Percentiles rank a stretch among this genome's conserved stretches.
phyloP scores from a whole-genome alignment of 2,113 vertebrate genomes.

The Ageneiosus marmoratus region DNA sequence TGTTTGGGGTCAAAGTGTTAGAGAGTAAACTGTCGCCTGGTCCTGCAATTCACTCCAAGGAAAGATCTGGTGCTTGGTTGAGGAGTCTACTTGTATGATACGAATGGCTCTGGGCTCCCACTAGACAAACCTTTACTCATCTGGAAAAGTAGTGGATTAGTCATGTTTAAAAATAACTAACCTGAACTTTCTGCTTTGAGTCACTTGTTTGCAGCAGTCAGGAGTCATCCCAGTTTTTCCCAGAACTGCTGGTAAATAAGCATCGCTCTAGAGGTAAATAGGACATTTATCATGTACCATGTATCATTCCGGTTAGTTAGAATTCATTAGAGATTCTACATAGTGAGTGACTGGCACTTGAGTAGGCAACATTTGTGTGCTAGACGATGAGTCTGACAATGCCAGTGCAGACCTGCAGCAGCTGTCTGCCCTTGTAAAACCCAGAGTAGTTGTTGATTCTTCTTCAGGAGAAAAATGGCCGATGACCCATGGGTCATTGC shows the following conservation, averaged over 20 bases:
- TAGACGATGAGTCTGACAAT: neutral
- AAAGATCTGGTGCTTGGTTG: neutral
- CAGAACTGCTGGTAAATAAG: neutral
- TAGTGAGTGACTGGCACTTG: neutral
- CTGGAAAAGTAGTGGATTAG: neutral
- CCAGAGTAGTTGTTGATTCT: neutral
- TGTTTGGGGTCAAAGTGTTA: neutral
- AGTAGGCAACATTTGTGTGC: neutral
- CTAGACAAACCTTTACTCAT: neutral
- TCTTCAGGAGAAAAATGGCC: neutral
- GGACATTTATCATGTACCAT: too few relatives aligned
- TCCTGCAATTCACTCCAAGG: neutral
- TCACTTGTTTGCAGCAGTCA: too few relatives aligned
- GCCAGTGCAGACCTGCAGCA: neutral
- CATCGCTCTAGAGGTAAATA: neutral
- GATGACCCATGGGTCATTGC: neutral
- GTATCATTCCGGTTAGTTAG: too few relatives aligned
- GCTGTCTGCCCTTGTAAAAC: neutral
- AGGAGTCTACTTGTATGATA: neutral
- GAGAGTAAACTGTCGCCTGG: neutral
- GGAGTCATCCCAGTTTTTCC: neutral
- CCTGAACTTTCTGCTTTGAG: too few relatives aligned
- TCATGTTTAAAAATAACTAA: neutral
- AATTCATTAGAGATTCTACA: neutral
- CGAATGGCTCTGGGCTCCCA: neutral